Base-by-base conservation (phyloP, 1,140 invertebrate species). In the Zophobas atratus region DNA sequence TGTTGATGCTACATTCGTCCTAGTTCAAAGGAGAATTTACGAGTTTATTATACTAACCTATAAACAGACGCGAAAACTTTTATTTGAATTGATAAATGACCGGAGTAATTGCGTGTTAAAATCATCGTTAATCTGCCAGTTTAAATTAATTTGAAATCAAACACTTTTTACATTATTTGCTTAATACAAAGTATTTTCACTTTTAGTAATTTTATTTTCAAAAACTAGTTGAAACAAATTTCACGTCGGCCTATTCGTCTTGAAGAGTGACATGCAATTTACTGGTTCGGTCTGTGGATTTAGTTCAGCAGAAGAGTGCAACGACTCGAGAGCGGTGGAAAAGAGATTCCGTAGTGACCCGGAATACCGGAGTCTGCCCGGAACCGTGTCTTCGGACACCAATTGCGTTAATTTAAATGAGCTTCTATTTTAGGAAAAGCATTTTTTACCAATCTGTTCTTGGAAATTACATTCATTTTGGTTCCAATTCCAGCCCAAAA, bases 201-300 rank as follows among this genome's bases (percentile, higher is more conserved):
- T 57, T 75, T 57, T 43, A 71, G 36, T 20, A 71, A 71, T 77
- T 77, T 48, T 35, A 43, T 39, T 77, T 72, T 70, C 41, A 78
- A 74, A 78, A 78, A 75, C 81, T 82, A 81, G 76, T 82, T 82
- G 78, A 81, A 82, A 83, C 82, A 83, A 83, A 81, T 83, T 83
- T 80, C 82, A 83, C 82, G 82, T 83, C 79, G 79, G 77, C 82
- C 78, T 82, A 83, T 83, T 83, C 79, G 82, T 83, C 79, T 83
- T 83, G 70, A 60, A 46, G 79, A 83, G 81, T 83, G 82, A 83
- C 82, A 83, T 80, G 82, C 82, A 83, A 83, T 83, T 83, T 83
- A 83, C 81, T 77, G 72, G 76, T 81, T 82, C 78, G 74, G 77
- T 77, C 73, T 55, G 71, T 77, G 81, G 78, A 83, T 82, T 83